Base-by-base conservation (phyloP, 2,888 invertebrate species). In the Molanna angustata region DNA sequence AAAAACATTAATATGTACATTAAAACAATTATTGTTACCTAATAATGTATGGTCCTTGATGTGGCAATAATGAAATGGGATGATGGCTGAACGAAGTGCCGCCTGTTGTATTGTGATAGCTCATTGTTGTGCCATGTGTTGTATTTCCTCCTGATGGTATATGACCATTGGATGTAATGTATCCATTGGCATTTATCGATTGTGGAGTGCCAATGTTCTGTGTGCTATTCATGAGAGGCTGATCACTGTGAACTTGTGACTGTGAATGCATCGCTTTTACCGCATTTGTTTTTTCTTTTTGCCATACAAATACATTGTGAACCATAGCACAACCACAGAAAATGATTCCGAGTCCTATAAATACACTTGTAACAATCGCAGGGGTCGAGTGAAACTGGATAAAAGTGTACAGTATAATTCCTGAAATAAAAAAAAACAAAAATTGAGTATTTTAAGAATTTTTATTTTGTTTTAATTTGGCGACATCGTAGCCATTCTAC, bases 271-370 rank as follows among this genome's bases (percentile, higher is more conserved):
- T 67, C 6, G 85, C 85, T 64, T 84, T 85, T 21, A 90, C 89
- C 47, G 90, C 83, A 62, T 87, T 90, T 1, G 90, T 91, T 73
- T 91, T 91, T 69, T 90, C 90, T 68, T 86, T 87, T 72, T 94
- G 92, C 94, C 94, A 95, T 43, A 94, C 86, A 71, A 93, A 94
- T 11, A 92, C 91, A 72, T 94, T 94, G 75, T 95, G 94, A 14
- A 94, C 90, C 85, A 94, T 90, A 17, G 94, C 92, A 64, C 90
- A 89, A 61, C 94, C 90, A 68, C 94, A 93, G 73, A 94, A 94
- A 35, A 94, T 82, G 56, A 94, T 90, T 1, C 94, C 94, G 14
- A 92, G 79, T n/a, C 93, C 92, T 58, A 94, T 90, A 66, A 94
- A 85, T 1, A 90, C 86, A 62, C 91, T 91, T 13, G 93, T 92